These are phyloP conservation scores for Drosophila nebulosa DNA, from an alignment of 1,140 invertebrate species.

Conservation along the genomic window DNA sequence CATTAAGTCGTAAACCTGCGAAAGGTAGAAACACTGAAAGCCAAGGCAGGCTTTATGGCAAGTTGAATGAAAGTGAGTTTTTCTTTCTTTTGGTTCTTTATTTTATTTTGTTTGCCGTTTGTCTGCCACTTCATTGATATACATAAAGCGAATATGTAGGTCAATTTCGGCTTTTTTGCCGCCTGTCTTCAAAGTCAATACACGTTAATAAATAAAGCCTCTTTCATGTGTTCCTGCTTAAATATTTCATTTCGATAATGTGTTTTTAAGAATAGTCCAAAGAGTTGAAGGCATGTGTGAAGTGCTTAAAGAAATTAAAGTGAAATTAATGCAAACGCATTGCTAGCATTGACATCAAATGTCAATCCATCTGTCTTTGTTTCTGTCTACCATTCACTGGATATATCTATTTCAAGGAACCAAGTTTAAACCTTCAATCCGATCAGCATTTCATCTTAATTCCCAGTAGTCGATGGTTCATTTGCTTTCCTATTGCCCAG, in stretches of 20 bases:
- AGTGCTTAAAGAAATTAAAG: background rate
- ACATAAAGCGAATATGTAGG: slow-evolving; percentile 36
- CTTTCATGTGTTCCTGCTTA: slow-evolving; percentile 33
- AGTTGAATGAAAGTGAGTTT: background rate
- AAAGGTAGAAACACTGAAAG: slow-evolving; percentile 46
- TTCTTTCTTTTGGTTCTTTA: background rate
- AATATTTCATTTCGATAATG: slow-evolving; percentile 32
- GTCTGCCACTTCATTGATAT: slow-evolving; percentile 33
- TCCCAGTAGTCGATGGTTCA: background rate
- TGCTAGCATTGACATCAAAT: background rate
- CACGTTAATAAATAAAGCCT: slow-evolving; percentile 25
- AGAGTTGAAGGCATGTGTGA: background rate
- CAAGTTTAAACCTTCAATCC: slow-evolving; percentile 26
- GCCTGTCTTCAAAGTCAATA: slow-evolving; percentile 31
- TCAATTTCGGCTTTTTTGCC: slow-evolving; percentile 45
- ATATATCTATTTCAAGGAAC: slow-evolving; percentile 8
- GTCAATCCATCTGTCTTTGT: background rate
- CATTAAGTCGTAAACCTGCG: slow-evolving; percentile 78
- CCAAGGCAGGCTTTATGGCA: background rate
- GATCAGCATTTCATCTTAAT: slow-evolving; percentile 32
- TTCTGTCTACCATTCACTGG: background rate
- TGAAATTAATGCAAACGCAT: background rate
- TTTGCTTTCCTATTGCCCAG: slow-evolving; percentile 12
- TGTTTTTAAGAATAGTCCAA: background rate
- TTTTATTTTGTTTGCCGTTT: slow-evolving; percentile 16